phyloP scores from a whole-genome alignment of 2,113 vertebrate species.

The Colaptes auratus region DNA sequence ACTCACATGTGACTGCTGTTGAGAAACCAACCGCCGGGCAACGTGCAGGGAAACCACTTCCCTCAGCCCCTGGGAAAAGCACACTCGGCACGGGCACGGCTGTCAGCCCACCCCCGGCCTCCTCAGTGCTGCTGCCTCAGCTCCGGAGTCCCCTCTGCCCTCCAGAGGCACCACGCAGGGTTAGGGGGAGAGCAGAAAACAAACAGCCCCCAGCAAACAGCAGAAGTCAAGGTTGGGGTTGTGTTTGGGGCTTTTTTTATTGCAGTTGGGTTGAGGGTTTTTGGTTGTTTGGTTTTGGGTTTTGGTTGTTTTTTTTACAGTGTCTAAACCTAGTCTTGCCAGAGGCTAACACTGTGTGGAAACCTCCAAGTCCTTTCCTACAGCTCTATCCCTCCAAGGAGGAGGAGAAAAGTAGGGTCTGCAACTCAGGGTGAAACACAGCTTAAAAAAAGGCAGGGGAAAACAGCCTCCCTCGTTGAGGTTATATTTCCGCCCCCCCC shows the following conservation, averaged over 20 bases:
- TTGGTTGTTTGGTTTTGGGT: background rate
- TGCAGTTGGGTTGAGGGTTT: background rate
- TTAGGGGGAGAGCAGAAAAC: background rate
- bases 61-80: background rate
- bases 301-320: background rate
- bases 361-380: background rate
- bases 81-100: background rate
- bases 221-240: background rate
- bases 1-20: background rate
- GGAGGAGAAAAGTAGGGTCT: background rate
- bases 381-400: background rate
- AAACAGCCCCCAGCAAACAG: background rate
- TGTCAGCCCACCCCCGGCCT: background rate
- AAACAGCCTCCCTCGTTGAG: background rate
- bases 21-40: background rate
- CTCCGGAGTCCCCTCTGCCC: background rate
- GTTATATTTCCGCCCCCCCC: background rate
- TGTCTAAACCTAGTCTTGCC: background rate
- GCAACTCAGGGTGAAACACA: background rate
- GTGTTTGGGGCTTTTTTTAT: background rate
- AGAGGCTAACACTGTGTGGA: background rate
- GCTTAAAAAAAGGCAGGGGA: background rate
- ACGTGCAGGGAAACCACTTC: background rate
- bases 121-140: background rate
- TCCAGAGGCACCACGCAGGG: accelerated